Evolutionary conservation across 2,113 vertebrate genomes (phyloP), one percentile per base, ranked within the genome.

Genomic region (Serilophus lunatus): DNA sequence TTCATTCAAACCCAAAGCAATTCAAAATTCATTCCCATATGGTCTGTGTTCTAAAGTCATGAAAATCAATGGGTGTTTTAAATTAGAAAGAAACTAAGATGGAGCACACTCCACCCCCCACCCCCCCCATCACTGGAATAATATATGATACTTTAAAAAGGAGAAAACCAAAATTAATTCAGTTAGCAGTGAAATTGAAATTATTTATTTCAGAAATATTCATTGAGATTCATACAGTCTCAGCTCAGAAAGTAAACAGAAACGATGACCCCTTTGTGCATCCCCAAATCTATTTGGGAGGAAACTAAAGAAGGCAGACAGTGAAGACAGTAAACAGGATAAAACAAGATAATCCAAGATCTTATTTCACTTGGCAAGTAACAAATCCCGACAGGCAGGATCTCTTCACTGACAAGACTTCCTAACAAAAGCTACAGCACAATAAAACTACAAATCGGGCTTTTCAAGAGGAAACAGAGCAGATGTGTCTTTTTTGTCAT

Each of bases 331-430:
- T 23, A 44, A 38, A 77, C 29, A 85, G 65, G 40, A 79, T 53
- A 89, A 85, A 85, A 26, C 17, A 85, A 92, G 82, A 82, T 87
- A 85, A 91, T 76, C 82, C 63, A 80, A 82, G 57, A 93, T 61
- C 61, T 88, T 69, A 79, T 36, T 92, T 90, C 82, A 82, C 85
- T 85, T 79, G 54, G 70, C 78, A 72, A 93, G 75, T 57, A 82
- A 74, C 63, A 82, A 94, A 82, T 82, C 88, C 79, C 74, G 77
- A 53, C 0, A 76, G 45, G 49, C 51, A 76, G 31, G 40, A 74
- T 85, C 45, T 69, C 90, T 91, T n/a, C 3, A 0, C 54, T 86
- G 93, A 77, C 49, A 79, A 89, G 86, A 92, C 72, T 77, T 78
- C 35, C 60, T 33, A 75, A 78, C 51, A 89, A 63, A 63, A 83